Evolutionary conservation across 2,113 vertebrate genomes (phyloP).

Genomic region (Phylloscopus trochilus): DNA sequence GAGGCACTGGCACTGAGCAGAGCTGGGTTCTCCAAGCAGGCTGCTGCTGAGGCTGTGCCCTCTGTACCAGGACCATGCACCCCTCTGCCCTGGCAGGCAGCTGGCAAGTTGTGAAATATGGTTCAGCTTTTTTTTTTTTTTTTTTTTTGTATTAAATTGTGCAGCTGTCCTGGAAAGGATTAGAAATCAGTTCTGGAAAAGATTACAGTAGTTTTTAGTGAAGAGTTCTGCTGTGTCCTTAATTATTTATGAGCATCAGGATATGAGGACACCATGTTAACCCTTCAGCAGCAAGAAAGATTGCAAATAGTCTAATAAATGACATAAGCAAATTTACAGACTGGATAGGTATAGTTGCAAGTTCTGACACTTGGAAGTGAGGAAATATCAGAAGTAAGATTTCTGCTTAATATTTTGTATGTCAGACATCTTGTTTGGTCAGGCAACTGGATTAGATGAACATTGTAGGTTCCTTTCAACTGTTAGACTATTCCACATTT

Average conservation of each 20-base stretch:
- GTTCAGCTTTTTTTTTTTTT: not conserved
- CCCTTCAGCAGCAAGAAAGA: not conserved
- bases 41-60: not conserved
- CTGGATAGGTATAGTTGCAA: not conserved
- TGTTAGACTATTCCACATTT: not conserved
- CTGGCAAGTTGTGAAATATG: not conserved
- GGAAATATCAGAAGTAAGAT: not conserved
- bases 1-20: not conserved
- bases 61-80: accelerated
- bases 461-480: not conserved
- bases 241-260: not conserved
- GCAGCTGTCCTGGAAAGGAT: not conserved
- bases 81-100: not conserved
- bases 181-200: not conserved
- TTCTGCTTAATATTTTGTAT: not conserved
- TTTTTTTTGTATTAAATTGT: not conserved
- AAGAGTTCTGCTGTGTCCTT: not conserved
- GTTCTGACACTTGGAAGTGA: not conserved
- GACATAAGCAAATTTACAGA: not conserved
- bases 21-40: not conserved
- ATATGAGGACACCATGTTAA: not conserved
- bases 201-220: not conserved
- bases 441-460: not conserved
- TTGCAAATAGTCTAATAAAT: not conserved
- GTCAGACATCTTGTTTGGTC: not conserved